Evolutionary conservation across 2,888 invertebrate species (phyloP).

Genomic region (Scelioninae gen. 1): DNA sequence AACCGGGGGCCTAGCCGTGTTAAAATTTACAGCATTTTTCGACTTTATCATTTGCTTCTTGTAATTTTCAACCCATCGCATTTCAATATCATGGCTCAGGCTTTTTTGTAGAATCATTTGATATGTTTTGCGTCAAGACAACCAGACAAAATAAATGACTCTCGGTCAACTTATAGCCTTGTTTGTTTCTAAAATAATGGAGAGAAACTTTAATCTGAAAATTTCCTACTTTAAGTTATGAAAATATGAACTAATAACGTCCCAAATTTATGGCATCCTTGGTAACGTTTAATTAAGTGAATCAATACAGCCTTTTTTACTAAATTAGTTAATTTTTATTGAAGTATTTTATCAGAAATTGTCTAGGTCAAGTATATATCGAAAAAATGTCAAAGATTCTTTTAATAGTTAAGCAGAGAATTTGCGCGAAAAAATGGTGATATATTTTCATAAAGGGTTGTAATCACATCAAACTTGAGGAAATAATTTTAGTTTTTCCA

Average conservation of each 20-base stretch:
- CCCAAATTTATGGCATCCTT: too few species aligned
- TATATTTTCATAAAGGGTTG: constrained; percentile 11
- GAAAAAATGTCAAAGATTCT: constrained; percentile 28
- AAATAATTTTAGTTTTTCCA: constrained; percentile 4
- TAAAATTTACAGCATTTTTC: constrained; percentile 40
- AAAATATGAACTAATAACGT: background rate
- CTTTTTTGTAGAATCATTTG: constrained; percentile 24
- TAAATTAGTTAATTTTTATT: constrained; percentile 22
- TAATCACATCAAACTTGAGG: constrained; percentile 5
- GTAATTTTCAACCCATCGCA: constrained; percentile 33
- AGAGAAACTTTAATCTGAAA: background rate
- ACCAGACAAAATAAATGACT: constrained; percentile 30
- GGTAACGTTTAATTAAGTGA: constrained; percentile 1
- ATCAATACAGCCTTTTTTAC: background rate
- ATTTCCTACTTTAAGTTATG: background rate
- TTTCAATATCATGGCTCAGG: background rate
- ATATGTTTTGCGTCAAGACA: constrained; percentile 21
- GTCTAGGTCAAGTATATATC: constrained; percentile 12
- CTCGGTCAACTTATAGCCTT: background rate
- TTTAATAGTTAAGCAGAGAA: constrained; percentile 22
- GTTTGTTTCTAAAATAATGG: background rate
- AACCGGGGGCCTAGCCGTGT: constrained; percentile 4
- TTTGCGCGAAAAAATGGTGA: background rate
- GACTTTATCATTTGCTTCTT: constrained; percentile 28
- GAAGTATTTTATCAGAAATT: constrained; percentile 6